Base-by-base conservation (phyloP, 2,113 vertebrate genomes). In the Sprattus sprattus region DNA sequence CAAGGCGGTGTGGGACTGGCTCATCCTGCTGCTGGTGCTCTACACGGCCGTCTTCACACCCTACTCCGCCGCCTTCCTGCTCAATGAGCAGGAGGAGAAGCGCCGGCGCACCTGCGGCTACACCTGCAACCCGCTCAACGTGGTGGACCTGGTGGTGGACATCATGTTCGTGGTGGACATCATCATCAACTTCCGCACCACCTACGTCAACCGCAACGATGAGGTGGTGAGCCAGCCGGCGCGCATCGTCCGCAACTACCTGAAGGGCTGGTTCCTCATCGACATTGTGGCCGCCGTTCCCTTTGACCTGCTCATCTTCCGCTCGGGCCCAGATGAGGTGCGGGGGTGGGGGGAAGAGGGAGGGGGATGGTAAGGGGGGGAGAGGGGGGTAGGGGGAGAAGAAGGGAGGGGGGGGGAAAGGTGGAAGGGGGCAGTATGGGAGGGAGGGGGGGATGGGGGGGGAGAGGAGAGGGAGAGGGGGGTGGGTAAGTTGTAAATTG, bases 181-280 rank as follows among this genome's bases (percentile, higher is more conserved):
- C 86, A 86, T 98, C 91, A 99, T 99, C 94, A 99, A 99, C 94
- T 99, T 99, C 96, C 94, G 98, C 57, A 99, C 98, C 93, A 99
- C 98, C n/a, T 99, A 99, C 0, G 98, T 99, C 92, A 99, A 99
- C 89, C 91, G 94, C 91, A 99, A 99, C 0, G 98, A 99, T 0
- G 98, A 99, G 93, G 98, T 99, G 92, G 98, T 99, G 85, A 99
- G 98, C 93, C 96, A 99, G 85, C 98, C 98, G 0, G 96, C 94
- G 45, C 97, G 95, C 92, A 99, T 99, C 0, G 98, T 98, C 0
- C 95, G 98, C 87, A 98, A 99, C 89, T 99, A 99, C 93, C 99
- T 99, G 94, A 99, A 99, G 91, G 98, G 98, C 86, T 99, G 98
- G 98, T 99, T 99, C 95, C 97, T 99, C 91, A 99, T 99, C 0